These are phyloP conservation scores for Acheta domesticus DNA, from an alignment of 2,888 invertebrate genomes.

Conservation along the genomic window DNA sequence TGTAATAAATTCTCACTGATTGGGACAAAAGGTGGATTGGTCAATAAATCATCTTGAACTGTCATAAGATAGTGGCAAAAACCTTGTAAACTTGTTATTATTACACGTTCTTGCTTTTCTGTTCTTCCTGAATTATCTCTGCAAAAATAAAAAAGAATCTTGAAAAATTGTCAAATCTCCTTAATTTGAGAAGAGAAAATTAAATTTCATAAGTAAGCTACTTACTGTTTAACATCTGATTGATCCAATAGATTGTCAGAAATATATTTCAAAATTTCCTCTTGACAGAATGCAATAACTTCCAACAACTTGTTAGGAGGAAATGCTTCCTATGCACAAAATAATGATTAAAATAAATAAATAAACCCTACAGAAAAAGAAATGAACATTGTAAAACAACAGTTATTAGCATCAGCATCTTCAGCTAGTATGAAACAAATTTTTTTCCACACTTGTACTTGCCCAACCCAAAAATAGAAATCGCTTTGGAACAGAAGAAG, in stretches of 20 bases:
- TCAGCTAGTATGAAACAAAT: no score
- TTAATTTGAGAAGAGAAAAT: no score
- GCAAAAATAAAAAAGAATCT: neutral
- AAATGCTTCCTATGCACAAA: constrained; percentile 64
- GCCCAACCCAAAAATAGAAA: no score
- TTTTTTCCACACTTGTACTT: no score
- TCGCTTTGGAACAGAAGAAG: no score
- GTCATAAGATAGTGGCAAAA: neutral
- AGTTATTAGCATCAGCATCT: no score
- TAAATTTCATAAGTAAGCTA: neutral
- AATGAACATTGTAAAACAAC: no score
- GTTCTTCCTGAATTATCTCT: neutral
- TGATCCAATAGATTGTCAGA: constrained; percentile 57
- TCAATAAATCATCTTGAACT: neutral
- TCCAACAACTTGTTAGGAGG: constrained; percentile 72
- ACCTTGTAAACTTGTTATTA: neutral
- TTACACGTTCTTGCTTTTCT: neutral
- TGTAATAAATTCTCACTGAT: neutral
- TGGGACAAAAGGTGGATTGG: neutral
- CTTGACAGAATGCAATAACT: constrained; percentile 77
- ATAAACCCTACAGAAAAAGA: no score
- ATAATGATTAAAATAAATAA: no score
- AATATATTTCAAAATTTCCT: constrained; percentile 72
- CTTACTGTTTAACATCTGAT: neutral
- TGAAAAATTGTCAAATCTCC: no score